These are phyloP conservation scores for Cyphomyrus discorhynchus DNA, from an alignment of 2,113 vertebrate species.

Conservation along the genomic window DNA sequence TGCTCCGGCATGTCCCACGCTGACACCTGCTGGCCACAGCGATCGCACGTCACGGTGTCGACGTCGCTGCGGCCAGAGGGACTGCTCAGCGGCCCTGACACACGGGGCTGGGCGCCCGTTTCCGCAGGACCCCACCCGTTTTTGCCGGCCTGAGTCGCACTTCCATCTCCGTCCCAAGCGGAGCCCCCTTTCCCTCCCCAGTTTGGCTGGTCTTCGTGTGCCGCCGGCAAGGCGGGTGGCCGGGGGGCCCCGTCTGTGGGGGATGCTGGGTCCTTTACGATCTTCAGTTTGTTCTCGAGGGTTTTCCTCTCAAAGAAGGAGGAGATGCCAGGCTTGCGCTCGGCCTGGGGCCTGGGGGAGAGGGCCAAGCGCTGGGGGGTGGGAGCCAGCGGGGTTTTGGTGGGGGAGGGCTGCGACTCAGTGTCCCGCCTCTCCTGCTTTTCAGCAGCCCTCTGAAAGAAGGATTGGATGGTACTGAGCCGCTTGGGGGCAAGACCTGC, in stretches of 20 bases:
- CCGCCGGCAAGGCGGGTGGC: not conserved
- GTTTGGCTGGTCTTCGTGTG: not conserved
- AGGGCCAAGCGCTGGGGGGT: not conserved
- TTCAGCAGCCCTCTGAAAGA: conserved; percentile 73
- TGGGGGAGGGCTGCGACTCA: conserved; percentile 7
- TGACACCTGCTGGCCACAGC: conserved; percentile 67
- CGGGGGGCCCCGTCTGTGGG: not conserved
- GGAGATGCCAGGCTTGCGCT: conserved; percentile 28
- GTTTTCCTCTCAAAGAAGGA: conserved; percentile 58
- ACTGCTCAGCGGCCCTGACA: not conserved
- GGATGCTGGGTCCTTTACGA: not conserved
- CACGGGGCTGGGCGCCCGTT: not conserved
- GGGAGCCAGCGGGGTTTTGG: not conserved
- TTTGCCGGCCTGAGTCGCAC: not conserved
- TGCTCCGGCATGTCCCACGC: conserved; percentile 92
- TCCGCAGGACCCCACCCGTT: not conserved
- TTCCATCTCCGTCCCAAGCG: too few species aligned
- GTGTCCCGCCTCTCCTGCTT: conserved; percentile 50
- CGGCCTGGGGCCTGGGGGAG: conserved; percentile 6
- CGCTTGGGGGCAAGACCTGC: conserved; percentile 34
- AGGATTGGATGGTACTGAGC: conserved; percentile 63
- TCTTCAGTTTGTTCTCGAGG: conserved; percentile 32
- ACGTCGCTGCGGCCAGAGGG: not conserved
- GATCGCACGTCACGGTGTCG: conserved; percentile 63
- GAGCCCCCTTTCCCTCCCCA: not conserved